Evolutionary conservation across 2,888 invertebrate genomes (phyloP).

Genomic region (Pseudococcus jackbeardsleyi): DNA sequence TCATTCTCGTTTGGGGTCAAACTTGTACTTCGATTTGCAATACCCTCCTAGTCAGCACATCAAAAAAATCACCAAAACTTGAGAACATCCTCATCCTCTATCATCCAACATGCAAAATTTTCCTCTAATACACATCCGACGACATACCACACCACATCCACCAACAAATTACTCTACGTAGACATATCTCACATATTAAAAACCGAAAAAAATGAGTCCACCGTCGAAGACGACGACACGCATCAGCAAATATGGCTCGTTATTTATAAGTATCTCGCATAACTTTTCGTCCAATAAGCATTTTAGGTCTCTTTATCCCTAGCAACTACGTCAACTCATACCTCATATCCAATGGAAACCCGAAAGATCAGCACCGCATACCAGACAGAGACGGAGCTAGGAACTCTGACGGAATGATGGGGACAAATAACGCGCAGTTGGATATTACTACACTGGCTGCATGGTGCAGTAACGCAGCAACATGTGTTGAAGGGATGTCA

Average conservation of each 20-base stretch:
- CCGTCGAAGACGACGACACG: background rate
- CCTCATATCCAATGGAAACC: background rate
- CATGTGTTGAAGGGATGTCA: conserved; percentile 63
- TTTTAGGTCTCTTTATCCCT: conserved; percentile 14
- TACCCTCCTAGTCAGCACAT: no score
- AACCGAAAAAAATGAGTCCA: background rate
- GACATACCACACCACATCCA: background rate
- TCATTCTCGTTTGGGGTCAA: no score
- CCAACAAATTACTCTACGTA: background rate
- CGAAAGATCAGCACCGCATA: background rate
- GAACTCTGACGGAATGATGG: background rate
- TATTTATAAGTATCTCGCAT: conserved; percentile 38
- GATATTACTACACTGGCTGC: conserved; percentile 49
- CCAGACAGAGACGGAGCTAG: background rate
- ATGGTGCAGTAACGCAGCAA: conserved; percentile 8
- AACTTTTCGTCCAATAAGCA: conserved; percentile 61
- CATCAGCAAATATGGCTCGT: conserved; percentile 49
- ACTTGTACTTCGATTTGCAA: no score
- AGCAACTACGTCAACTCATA: background rate
- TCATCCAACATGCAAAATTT: no score
- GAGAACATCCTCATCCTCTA: no score
- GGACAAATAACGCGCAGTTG: conserved; percentile 55
- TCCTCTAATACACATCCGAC: background rate
- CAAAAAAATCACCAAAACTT: no score
- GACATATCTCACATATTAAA: background rate